Conservation (phyloP, 2,113 vertebrate genomes). For the Perca flavescens region DNA sequence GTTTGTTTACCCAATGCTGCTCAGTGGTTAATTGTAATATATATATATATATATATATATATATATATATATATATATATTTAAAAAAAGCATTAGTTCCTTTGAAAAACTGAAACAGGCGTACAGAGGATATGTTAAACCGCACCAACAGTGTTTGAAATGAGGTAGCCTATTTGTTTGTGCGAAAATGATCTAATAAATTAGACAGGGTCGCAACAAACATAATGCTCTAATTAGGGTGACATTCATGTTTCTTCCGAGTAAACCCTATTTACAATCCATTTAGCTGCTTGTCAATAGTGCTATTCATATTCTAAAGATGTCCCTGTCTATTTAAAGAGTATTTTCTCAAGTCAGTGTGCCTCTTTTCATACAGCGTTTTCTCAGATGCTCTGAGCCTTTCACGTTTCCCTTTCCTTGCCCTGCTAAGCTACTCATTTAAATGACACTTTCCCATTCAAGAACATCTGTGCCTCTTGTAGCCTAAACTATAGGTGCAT, state of each 20-base stretch:
- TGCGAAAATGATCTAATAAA: constrained; percentile 26
- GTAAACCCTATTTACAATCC: not conserved
- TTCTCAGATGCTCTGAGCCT: not conserved
- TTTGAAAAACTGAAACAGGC: too few relatives aligned
- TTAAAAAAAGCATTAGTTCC: not conserved
- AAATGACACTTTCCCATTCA: not conserved
- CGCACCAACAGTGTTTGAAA: constrained; percentile 11
- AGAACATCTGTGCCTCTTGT: constrained; percentile 15
- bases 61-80: too few relatives aligned
- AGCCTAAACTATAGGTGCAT: too few relatives aligned
- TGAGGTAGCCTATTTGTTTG: not conserved
- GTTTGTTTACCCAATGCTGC: not conserved
- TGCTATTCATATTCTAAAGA: constrained; percentile 24
- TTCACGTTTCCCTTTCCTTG: not conserved
- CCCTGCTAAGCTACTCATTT: constrained; percentile 2
- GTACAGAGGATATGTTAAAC: not conserved
- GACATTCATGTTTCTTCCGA: constrained; percentile 7
- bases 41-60: too few relatives aligned
- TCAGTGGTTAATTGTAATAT: not conserved
- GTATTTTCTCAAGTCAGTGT: not conserved
- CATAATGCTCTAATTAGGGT: not conserved
- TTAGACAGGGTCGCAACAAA: not conserved
- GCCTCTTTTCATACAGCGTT: not conserved
- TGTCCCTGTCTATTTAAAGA: not conserved
- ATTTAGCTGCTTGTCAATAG: not conserved